These are phyloP conservation scores for Pygoscelis antarcticus DNA, from an alignment of 2,113 vertebrate genomes.

Conservation along the genomic window DNA sequence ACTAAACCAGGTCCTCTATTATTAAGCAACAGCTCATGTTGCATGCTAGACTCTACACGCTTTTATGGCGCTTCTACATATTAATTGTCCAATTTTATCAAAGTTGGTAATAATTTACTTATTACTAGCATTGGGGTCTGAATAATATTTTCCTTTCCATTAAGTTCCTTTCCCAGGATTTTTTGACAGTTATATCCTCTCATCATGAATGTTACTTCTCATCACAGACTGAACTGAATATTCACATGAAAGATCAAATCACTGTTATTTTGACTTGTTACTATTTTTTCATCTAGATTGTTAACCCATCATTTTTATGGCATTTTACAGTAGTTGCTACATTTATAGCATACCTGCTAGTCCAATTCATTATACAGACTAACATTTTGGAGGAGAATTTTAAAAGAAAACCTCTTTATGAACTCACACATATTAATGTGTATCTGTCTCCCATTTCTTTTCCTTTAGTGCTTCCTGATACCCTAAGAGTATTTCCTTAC, in stretches of 20 bases:
- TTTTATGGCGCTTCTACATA: conserved; percentile 29
- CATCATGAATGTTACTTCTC: conserved; percentile 56
- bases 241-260: conserved; percentile 69
- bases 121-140: conserved; percentile 46
- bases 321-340: conserved; percentile 49
- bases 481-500: neutral
- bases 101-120: conserved; percentile 69
- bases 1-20: conserved; percentile 49
- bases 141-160: conserved; percentile 73
- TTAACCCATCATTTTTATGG: conserved; percentile 70
- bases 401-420: neutral
- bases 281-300: conserved; percentile 59
- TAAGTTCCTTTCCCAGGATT: conserved; percentile 43
- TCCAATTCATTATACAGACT: neutral
- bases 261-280: conserved; percentile 67
- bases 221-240: conserved; percentile 60
- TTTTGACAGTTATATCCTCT: conserved; percentile 40
- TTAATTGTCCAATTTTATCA: conserved; percentile 71
- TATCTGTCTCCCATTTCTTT: neutral
- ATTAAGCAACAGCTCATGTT: conserved; percentile 65
- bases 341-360: conserved; percentile 46
- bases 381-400: neutral
- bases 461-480: neutral
- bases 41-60: neutral
- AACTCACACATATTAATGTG: neutral